Evolutionary conservation across 2,113 vertebrate species (phyloP).

Genomic region (Pheucticus melanocephalus): DNA sequence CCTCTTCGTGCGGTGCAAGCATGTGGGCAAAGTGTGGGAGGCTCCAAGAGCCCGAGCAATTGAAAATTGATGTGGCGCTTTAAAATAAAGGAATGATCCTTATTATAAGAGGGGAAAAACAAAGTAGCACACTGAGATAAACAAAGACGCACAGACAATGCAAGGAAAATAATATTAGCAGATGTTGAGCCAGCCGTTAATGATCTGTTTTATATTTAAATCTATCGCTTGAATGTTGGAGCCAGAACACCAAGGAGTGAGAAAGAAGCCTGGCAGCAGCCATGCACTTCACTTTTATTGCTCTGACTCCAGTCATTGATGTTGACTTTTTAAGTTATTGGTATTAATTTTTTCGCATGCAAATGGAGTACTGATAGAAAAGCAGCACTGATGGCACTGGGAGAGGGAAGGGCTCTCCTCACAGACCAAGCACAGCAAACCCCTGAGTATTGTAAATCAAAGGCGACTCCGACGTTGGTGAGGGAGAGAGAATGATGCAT

Average conservation of each 20-base stretch:
- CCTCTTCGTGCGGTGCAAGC: conserved; percentile 44
- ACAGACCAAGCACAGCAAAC: neutral
- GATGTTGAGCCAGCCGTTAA: conserved; percentile 71
- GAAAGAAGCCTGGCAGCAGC: conserved; percentile 55
- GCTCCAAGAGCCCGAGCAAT: conserved; percentile 57
- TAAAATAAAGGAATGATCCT: conserved; percentile 70
- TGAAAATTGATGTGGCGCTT: conserved; percentile 46
- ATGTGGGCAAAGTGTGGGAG: conserved; percentile 67
- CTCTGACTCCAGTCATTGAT: conserved; percentile 13
- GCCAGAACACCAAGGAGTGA: conserved; percentile 55
- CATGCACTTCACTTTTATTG: conserved; percentile 52
- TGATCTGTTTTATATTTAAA: conserved; percentile 72
- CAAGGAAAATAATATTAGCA: conserved; percentile 72
- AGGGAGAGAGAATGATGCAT: too few species aligned
- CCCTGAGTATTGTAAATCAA: too few species aligned
- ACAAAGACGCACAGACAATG: conserved; percentile 69
- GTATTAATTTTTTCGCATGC: neutral
- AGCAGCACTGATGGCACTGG: neutral
- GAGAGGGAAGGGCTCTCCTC: neutral
- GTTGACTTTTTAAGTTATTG: conserved; percentile 36
- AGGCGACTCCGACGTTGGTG: too few species aligned
- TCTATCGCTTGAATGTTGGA: conserved; percentile 52
- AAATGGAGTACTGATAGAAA: neutral
- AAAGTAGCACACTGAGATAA: conserved; percentile 69
- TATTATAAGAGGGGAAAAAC: conserved; percentile 66